A percentile compares a stretch with the other conserved stretches of the same genome.
These are phyloP conservation scores for Neoaliturus tenellus DNA, from an alignment of 2,888 invertebrate species.

Conservation along the genomic window DNA sequence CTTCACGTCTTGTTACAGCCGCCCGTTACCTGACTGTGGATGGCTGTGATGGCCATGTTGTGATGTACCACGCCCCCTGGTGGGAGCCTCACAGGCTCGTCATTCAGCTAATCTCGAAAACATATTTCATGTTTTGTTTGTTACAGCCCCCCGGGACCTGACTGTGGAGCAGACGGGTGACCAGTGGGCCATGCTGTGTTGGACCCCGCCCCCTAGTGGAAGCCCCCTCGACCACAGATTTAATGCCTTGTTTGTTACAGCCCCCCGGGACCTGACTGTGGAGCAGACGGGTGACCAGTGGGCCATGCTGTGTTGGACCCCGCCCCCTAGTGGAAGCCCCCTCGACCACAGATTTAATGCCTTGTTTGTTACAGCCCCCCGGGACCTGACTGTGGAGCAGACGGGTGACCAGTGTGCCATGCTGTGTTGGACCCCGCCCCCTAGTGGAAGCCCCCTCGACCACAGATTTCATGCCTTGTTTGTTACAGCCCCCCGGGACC, in stretches of 20 bases:
- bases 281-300: conserved; percentile 58
- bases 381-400: conserved; percentile 52
- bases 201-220: too few relatives aligned
- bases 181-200: too few relatives aligned
- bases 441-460: conserved; percentile 41
- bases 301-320: conserved; percentile 58
- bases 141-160: conserved; percentile 41
- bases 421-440: conserved; percentile 55
- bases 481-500: conserved; percentile 48
- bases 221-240: too few relatives aligned
- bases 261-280: conserved; percentile 50
- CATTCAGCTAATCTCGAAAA: too few relatives aligned
- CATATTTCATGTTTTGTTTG: not conserved
- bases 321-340: conserved; percentile 51
- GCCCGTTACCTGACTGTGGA: conserved; percentile 41
- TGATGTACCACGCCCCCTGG: too few relatives aligned
- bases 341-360: not conserved
- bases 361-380: conserved; percentile 36
- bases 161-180: too few relatives aligned
- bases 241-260: not conserved
- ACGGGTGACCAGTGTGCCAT: conserved; percentile 58
- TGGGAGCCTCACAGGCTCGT: too few relatives aligned
- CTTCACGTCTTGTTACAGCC: conserved; percentile 31
- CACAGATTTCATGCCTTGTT: not conserved
- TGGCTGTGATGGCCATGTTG: too few relatives aligned